Conservation (phyloP, 2,888 invertebrate genomes). For the Hartigia nigra region DNA sequence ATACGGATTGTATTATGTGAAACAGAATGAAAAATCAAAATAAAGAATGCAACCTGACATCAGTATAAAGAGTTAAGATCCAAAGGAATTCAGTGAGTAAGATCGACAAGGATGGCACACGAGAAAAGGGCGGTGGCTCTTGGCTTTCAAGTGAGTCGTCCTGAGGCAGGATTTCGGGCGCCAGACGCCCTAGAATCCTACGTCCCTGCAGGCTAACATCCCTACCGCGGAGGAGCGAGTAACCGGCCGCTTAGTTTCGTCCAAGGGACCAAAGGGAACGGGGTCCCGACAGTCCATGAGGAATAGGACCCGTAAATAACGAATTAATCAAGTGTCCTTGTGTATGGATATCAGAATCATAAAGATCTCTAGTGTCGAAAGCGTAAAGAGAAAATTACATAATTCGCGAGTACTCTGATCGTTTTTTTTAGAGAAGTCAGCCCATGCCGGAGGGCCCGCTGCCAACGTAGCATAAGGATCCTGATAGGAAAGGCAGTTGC, state of each 20-base stretch:
- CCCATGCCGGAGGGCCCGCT: slow-evolving; percentile 12
- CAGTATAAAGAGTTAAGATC: not conserved
- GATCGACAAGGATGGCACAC: not conserved
- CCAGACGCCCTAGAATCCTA: slow-evolving; percentile 24
- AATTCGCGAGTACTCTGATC: slow-evolving; percentile 29
- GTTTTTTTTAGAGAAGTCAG: slow-evolving; percentile 16
- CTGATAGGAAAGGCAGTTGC: not conserved
- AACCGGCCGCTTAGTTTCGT: slow-evolving; percentile 54
- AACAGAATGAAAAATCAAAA: not conserved
- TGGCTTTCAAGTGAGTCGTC: not conserved
- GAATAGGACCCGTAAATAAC: not conserved
- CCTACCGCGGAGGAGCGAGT: slow-evolving; percentile 49
- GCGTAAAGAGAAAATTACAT: slow-evolving; percentile 30
- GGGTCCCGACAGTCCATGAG: slow-evolving; percentile 33
- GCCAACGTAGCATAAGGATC: slow-evolving; percentile 26
- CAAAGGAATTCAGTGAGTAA: not conserved
- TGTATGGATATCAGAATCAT: not conserved
- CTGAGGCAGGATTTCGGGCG: not conserved
- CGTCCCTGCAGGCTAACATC: slow-evolving; percentile 50
- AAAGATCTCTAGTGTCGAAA: not conserved
- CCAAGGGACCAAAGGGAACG: slow-evolving; percentile 53
- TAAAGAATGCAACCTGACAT: not conserved
- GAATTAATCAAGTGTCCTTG: not conserved
- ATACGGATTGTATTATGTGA: not conserved
- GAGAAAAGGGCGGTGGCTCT: not conserved